Base-by-base conservation (phyloP, 1,140 invertebrate species). In the Drosophila albomicans region DNA sequence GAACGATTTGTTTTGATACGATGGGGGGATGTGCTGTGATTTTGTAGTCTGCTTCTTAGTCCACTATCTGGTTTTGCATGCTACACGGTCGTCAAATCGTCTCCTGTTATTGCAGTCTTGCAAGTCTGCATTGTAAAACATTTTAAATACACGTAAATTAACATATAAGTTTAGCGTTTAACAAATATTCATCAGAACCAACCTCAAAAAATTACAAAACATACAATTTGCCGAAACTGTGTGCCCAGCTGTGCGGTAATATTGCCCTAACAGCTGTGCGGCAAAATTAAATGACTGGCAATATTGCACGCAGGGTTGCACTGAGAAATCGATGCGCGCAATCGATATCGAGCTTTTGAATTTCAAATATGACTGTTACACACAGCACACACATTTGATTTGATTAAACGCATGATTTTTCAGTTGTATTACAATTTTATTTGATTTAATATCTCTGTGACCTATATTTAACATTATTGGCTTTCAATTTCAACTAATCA, bases 141-240 rank as follows among this genome's bases (percentile, higher is more conserved):
- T 13, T 32, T 58, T 2, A n/a, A 52, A 3, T 43, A 38, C 10
- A 41, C 2, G 5, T 5, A 28, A 52, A 28, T 41, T 41, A 41
- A 57, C 3, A 57, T 48, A 59, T 8, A 3, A 54, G 3, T 32
- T 54, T 54, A 15, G 2, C 2, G 11, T 54, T 8, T 49, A 67
- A 67, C 28, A 57, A 67, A 56, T 30, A 45, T 45, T 64, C 8
- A 41, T 35, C 8, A 52, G 16, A 75, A 71, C 74, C 74, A 76
- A 76, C 74, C 74, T 76, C 74, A 72, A 76, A 72, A 76, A 76
- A 76, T 76, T 76, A 76, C 61, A 76, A 76, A 72, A 76, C 73
- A 75, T 52, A 58, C 41, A 70, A 45, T 51, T 25, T 63, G 35
- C 2, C 49, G 25, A 49, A 25, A 58, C 16, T 10, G 51, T 70